Conservation (phyloP, 2,888 invertebrate species). For the Xiphydria camelus region DNA sequence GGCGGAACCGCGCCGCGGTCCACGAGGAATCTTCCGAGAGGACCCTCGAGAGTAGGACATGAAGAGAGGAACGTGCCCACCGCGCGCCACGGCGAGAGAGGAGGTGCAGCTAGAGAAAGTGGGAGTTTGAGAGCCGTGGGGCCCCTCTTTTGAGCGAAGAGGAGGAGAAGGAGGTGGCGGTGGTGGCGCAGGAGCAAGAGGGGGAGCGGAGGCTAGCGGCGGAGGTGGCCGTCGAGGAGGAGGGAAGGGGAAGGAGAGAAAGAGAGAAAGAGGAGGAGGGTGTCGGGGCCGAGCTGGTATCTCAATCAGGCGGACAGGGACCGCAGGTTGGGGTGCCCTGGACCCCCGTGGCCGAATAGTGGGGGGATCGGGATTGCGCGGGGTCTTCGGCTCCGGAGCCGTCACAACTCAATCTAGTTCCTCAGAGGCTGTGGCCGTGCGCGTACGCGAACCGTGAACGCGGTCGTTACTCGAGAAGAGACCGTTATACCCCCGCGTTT, state of each 20-base stretch:
- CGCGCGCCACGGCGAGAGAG: too few species aligned
- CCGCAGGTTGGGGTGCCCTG: slow-evolving; percentile 50
- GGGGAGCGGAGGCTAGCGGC: slow-evolving; percentile 7
- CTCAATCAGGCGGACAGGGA: slow-evolving; percentile 55
- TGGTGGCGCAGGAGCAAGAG: slow-evolving; percentile 12
- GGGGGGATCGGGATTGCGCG: slow-evolving; percentile 24
- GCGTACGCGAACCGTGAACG: slow-evolving; percentile 18
- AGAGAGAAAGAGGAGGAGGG: slow-evolving; percentile 11
- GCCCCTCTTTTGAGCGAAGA: slow-evolving; percentile 12
- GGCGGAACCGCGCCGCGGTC: too few species aligned
- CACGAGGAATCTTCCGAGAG: too few species aligned
- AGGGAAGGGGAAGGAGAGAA: slow-evolving; percentile 13
- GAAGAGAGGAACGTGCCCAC: too few species aligned
- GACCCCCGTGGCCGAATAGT: slow-evolving; percentile 39
- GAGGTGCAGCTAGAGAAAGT: too few species aligned
- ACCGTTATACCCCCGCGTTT: too few species aligned
- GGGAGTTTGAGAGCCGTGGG: slow-evolving; percentile 26
- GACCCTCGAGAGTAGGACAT: too few species aligned
- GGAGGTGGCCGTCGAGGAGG: too few species aligned
- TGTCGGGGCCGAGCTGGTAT: slow-evolving; percentile 47
- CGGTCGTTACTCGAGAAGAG: not conserved
- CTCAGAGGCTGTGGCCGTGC: slow-evolving; percentile 46
- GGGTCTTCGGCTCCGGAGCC: slow-evolving; percentile 47
- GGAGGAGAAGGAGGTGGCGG: slow-evolving; percentile 14
- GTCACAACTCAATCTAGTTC: slow-evolving; percentile 58